Base-by-base conservation (phyloP, 2,888 invertebrate species). In the Oligia fasciuncula region DNA sequence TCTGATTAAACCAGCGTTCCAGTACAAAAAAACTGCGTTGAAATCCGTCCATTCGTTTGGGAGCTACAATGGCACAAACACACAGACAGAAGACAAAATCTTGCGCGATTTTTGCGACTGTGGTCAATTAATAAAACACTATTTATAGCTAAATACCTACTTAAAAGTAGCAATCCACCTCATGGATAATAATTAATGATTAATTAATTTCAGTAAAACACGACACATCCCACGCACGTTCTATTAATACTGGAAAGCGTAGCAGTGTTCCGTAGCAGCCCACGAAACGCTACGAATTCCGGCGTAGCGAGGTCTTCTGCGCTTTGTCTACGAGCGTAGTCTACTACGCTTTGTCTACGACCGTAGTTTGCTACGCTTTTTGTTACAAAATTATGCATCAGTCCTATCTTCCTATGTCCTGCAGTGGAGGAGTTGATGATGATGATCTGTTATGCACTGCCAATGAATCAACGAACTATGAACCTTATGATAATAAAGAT, bases 211-310 rank as follows among this genome's bases (percentile, higher is more conserved):
- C 11, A 63, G 4, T n/a, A 76, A 70, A 35, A 17, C 17, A 46
- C 40, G 9, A 23, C 5, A 74, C 19, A 35, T 19, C 11, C 17
- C 35, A 29, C 14, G 14, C 4, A 35, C 35, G 5, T 46, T 46
- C n/a, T 46, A 62, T 14, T 54, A 73, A 14, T 49, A 11, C 11
- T 54, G 57, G 46, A 49, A 57, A 69, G 11, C 70, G 70, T 80
- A 77, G 46, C 46, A 77, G 35, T 14, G 8, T 51, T 77, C 60
- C 77, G 78, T 80, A 80, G 67, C 51, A 23, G 60, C 54, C 78
- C 67, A 83, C 66, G 80, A 19, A 51, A 6, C 43, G 77, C 80
- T 77, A 83, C 83, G 77, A 77, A 46, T 17, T 40, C 19, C 4
- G 43, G 40, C 65, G 57, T 67, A 60, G 76, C 46, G 19, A 17